phyloP scores from a whole-genome alignment of 2,797 vertebrate genomes.

The Rhadinocentrus ornatus region DNA sequence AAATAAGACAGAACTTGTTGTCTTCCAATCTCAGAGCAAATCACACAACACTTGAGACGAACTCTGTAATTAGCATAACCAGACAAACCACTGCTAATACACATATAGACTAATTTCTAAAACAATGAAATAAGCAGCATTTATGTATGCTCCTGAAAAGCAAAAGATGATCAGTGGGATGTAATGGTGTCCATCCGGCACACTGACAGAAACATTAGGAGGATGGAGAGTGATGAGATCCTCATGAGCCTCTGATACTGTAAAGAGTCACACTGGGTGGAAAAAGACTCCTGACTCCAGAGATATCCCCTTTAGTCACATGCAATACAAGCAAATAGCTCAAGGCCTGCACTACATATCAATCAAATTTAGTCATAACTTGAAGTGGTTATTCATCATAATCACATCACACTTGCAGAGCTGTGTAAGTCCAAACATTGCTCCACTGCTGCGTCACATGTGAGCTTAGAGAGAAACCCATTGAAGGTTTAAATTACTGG shows the following conservation, averaged over 20 bases:
- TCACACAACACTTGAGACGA: constrained; percentile 26
- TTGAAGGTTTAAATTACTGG: constrained; percentile 19
- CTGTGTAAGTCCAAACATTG: constrained; percentile 19
- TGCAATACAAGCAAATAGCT: constrained; percentile 12
- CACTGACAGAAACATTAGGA: constrained; percentile 71
- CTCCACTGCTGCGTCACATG: constrained; percentile 24
- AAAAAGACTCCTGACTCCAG: constrained; percentile 61
- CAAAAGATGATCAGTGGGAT: constrained; percentile 67
- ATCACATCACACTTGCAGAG: constrained; percentile 43
- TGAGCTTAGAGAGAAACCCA: constrained; percentile 9
- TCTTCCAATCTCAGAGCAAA: constrained; percentile 23
- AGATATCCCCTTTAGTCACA: background rate
- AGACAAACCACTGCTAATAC: constrained; percentile 52
- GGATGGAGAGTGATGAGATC: constrained; percentile 74
- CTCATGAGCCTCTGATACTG: constrained; percentile 44
- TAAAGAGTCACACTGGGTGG: constrained; percentile 57
- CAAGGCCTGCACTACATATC: background rate
- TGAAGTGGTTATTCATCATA: constrained; percentile 42
- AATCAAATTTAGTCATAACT: constrained; percentile 20
- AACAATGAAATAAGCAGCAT: constrained; percentile 55
- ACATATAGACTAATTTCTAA: constrained; percentile 53
- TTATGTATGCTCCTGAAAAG: constrained; percentile 43
- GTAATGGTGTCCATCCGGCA: constrained; percentile 72
- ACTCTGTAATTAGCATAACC: constrained; percentile 55
- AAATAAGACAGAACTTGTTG: constrained; percentile 45